Percentiles rank a stretch among this genome's conserved stretches.
Conservation (phyloP, 2,888 invertebrate species). For the Hipparchia sbordonii region DNA sequence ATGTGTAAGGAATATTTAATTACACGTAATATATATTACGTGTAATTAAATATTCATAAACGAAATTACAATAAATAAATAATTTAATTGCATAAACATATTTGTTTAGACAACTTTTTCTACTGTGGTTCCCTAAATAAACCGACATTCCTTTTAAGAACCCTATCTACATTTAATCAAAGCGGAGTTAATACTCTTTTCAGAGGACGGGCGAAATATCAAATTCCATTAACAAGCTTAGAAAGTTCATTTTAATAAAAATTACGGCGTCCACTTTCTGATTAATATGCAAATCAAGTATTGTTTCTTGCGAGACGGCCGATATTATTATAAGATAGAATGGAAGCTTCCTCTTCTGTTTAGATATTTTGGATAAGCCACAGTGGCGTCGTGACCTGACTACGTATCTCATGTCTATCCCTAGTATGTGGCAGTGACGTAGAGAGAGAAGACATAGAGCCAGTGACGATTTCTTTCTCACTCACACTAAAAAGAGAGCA, state of each 20-base stretch:
- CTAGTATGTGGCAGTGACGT: not conserved
- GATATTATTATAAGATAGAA: conserved; percentile 12
- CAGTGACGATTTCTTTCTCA: too few relatives aligned
- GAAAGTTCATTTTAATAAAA: conserved; percentile 24
- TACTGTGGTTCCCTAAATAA: conserved; percentile 1
- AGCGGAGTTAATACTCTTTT: conserved; percentile 18
- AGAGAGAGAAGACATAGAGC: too few relatives aligned
- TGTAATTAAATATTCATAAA: too few relatives aligned
- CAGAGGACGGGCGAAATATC: conserved; percentile 17
- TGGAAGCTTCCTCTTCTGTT: not conserved
- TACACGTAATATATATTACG: too few relatives aligned
- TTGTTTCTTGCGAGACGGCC: conserved; percentile 14
- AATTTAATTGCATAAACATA: not conserved
- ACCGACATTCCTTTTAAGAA: not conserved
- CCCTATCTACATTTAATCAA: conserved; percentile 20
- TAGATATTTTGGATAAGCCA: conserved; percentile 5
- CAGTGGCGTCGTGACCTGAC: not conserved
- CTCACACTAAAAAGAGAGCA: too few relatives aligned
- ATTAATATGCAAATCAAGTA: conserved; percentile 24
- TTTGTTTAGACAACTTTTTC: not conserved
- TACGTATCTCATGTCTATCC: not conserved
- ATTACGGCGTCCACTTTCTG: conserved; percentile 12
- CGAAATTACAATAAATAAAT: too few relatives aligned
- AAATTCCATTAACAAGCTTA: conserved; percentile 22
- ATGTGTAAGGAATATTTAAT: too few relatives aligned